Conservation (phyloP, 2,797 vertebrate genomes). For the Enteromius treurensis region DNA sequence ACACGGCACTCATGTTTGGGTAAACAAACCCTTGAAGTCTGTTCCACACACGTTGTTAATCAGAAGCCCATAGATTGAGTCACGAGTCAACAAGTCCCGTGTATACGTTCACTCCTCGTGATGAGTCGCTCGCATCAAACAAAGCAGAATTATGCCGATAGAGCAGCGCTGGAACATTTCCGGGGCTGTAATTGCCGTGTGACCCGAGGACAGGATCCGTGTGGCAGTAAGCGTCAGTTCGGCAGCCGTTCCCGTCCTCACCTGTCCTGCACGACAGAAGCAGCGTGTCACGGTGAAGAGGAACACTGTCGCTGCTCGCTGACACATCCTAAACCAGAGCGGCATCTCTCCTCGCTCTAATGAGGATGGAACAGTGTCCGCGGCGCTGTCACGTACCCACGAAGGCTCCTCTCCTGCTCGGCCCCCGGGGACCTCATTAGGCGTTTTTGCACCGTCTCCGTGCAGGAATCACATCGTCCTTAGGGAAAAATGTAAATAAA, state of each 20-base stretch:
- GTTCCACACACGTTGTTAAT: neutral
- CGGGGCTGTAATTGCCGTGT: neutral
- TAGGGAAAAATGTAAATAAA: constrained; percentile 68
- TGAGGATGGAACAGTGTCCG: constrained; percentile 69
- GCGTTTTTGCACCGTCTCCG: constrained; percentile 51
- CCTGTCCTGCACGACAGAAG: constrained; percentile 56
- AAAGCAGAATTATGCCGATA: neutral
- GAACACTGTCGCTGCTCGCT: constrained; percentile 51
- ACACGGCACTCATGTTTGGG: neutral
- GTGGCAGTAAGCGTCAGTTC: constrained; percentile 22
- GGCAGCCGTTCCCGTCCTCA: constrained; percentile 29
- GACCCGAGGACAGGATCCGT: constrained; percentile 3
- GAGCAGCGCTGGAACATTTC: neutral
- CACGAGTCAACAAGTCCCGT: neutral
- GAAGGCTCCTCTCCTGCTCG: constrained; percentile 57
- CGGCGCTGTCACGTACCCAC: constrained; percentile 63
- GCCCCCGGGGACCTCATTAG: constrained; percentile 69
- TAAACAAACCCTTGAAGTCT: neutral
- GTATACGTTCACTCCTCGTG: neutral
- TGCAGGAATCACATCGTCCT: constrained; percentile 64
- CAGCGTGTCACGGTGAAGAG: constrained; percentile 58
- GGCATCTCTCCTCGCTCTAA: constrained; percentile 61
- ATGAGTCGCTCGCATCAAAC: neutral
- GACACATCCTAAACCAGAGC: constrained; percentile 61
- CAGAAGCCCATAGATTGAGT: neutral